phyloP scores from a whole-genome alignment of 2,888 invertebrate genomes.

The Catocala fraxini region DNA sequence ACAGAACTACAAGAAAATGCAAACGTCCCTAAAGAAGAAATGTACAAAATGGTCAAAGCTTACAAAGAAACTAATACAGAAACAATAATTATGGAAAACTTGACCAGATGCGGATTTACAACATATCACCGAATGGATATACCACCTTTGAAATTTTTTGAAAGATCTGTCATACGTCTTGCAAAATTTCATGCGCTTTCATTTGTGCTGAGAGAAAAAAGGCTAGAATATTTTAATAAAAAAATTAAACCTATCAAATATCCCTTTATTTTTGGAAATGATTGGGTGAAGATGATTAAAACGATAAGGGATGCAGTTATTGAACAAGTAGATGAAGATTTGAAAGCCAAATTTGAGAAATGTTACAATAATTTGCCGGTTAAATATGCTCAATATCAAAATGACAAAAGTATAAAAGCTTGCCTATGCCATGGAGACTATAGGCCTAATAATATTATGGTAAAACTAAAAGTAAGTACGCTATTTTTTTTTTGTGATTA shows the following conservation, averaged over 20 bases:
- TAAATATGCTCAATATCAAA: slow-evolving; percentile 42
- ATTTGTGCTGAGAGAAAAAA: slow-evolving; percentile 52
- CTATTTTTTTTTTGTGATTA: not conserved
- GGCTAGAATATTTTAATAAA: slow-evolving; percentile 55
- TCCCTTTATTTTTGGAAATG: slow-evolving; percentile 27
- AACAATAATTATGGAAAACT: slow-evolving; percentile 61
- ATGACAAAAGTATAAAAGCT: slow-evolving; percentile 27
- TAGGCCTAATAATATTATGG: slow-evolving; percentile 52
- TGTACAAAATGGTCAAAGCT: slow-evolving; percentile 54
- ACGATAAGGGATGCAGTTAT: slow-evolving; percentile 33
- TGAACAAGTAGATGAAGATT: slow-evolving; percentile 41
- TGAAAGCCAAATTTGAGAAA: slow-evolving; percentile 38
- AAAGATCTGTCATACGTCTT: slow-evolving; percentile 53
- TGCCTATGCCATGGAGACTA: slow-evolving; percentile 58
- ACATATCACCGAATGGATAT: slow-evolving; percentile 53
- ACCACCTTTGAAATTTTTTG: slow-evolving; percentile 52
- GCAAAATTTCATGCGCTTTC: slow-evolving; percentile 63
- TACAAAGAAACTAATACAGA: slow-evolving; percentile 53
- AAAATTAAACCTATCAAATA: slow-evolving; percentile 40
- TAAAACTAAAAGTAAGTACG: slow-evolving; percentile 46
- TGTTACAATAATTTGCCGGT: slow-evolving; percentile 29
- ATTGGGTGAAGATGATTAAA: slow-evolving; percentile 33
- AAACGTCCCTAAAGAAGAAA: slow-evolving; percentile 53
- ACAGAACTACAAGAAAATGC: slow-evolving; percentile 54
- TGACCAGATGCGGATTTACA: slow-evolving; percentile 54